A percentile compares a stretch with the other conserved stretches of the same genome.
Evolutionary conservation across 2,797 vertebrate species (phyloP).

Genomic region (Enteromius trimaculatus): DNA sequence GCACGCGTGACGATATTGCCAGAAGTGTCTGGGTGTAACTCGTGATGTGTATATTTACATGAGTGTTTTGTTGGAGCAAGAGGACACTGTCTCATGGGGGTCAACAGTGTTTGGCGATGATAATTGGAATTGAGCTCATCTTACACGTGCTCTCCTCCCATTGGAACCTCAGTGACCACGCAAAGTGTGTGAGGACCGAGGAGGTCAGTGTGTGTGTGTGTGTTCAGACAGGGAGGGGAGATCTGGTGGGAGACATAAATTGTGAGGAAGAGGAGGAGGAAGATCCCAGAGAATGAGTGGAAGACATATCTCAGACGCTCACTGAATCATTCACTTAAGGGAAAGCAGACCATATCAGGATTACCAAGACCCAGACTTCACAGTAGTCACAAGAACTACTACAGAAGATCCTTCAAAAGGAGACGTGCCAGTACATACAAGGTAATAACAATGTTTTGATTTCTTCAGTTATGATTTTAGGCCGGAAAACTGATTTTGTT

Average conservation of each 20-base stretch:
- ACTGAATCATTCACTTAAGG: neutral
- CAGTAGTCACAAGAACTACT: neutral
- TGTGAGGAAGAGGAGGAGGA: constrained; percentile 51
- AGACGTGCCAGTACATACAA: neutral
- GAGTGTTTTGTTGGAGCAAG: neutral
- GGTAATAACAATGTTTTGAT: neutral
- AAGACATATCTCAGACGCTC: neutral
- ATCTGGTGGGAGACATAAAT: constrained; percentile 64
- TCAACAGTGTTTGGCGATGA: constrained; percentile 71
- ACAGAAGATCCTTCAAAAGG: neutral
- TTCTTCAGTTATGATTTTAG: neutral
- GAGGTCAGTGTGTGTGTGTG: constrained; percentile 43
- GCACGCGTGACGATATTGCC: neutral
- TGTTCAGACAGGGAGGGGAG: constrained; percentile 23
- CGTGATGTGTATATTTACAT: constrained; percentile 2
- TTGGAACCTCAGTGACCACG: constrained; percentile 57
- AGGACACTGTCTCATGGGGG: constrained; percentile 15
- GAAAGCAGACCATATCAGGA: neutral
- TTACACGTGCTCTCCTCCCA: constrained; percentile 53
- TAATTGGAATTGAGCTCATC: constrained; percentile 70
- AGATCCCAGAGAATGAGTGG: constrained; percentile 46
- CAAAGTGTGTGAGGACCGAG: constrained; percentile 23
- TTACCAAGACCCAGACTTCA: constrained; percentile 12
- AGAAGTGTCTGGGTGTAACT: neutral
- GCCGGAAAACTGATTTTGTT: neutral